Conservation (phyloP, 1,140 invertebrate species). For the Zaprionus capensis region DNA sequence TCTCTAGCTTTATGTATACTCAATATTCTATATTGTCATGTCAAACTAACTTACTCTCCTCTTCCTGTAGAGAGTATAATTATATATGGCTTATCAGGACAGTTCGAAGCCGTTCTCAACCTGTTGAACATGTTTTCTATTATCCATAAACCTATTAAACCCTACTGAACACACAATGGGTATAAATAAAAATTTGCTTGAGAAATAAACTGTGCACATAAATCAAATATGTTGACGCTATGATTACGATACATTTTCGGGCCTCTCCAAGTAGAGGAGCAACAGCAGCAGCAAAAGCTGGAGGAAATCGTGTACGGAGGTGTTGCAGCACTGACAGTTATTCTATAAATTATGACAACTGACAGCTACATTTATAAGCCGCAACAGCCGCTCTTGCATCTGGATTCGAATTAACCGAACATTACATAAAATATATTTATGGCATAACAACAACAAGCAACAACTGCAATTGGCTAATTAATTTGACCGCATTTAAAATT, state of each 20-base stretch:
- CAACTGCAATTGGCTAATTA: constrained; percentile 57
- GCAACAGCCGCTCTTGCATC: constrained; percentile 65
- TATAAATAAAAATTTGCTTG: constrained; percentile 42
- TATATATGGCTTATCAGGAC: too few species aligned
- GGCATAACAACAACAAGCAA: constrained; percentile 45
- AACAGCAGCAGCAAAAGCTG: constrained; percentile 33
- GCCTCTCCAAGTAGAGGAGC: constrained; percentile 47
- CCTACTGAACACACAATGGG: neutral
- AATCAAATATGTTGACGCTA: constrained; percentile 80
- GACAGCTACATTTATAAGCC: constrained; percentile 82
- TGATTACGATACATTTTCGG: constrained; percentile 72
- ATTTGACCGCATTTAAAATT: constrained; percentile 73
- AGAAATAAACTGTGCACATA: constrained; percentile 67
- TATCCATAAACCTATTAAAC: neutral
- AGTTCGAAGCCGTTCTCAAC: neutral
- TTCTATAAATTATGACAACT: constrained; percentile 83
- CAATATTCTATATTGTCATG: too few species aligned
- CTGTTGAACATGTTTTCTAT: neutral
- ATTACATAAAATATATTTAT: constrained; percentile 64
- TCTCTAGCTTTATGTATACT: too few species aligned
- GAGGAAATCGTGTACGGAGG: constrained; percentile 72
- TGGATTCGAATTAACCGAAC: constrained; percentile 50
- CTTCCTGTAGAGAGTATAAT: too few species aligned
- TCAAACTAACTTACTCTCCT: too few species aligned
- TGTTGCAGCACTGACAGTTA: constrained; percentile 78